These are phyloP conservation scores for Plumapathes pennacea DNA, from an alignment of 92 coral and sea anemone species.

Conservation along the genomic window DNA sequence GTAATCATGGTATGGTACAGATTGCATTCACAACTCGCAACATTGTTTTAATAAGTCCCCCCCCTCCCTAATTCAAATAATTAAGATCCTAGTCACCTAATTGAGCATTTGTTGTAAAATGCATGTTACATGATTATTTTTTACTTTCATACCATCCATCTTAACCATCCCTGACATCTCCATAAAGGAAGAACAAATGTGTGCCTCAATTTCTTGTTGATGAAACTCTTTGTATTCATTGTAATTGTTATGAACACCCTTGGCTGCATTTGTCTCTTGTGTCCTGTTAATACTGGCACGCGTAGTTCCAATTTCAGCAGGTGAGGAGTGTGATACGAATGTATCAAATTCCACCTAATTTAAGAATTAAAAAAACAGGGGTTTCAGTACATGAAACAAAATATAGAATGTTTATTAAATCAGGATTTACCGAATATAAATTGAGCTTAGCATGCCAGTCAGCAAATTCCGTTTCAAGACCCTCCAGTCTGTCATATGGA, in stretches of 20 bases:
- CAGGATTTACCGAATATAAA: slow-evolving; percentile 35
- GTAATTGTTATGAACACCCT: slow-evolving; percentile 33
- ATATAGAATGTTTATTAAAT: neutral
- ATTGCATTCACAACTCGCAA: too few species aligned
- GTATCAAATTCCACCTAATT: slow-evolving; percentile 37
- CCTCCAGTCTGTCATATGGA: slow-evolving; percentile 21
- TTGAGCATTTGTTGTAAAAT: neutral
- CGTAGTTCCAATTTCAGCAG: slow-evolving; percentile 47
- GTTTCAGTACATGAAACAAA: neutral
- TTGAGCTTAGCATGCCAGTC: slow-evolving; percentile 69
- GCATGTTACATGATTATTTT: neutral
- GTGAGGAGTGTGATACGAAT: slow-evolving; percentile 43
- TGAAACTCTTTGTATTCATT: slow-evolving; percentile 61
- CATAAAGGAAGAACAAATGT: slow-evolving; percentile 46
- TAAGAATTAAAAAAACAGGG: slow-evolving; percentile 1
- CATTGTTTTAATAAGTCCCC: too few species aligned
- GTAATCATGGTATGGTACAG: too few species aligned
- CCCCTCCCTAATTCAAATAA: too few species aligned
- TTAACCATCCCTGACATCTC: slow-evolving; percentile 33
- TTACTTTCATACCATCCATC: slow-evolving; percentile 28
- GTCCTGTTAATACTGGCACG: slow-evolving; percentile 38
- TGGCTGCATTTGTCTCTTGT: slow-evolving; percentile 38
- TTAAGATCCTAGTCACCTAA: too few species aligned
- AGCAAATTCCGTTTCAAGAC: slow-evolving; percentile 53
- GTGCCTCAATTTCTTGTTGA: slow-evolving; percentile 44